Percentiles rank a stretch among this genome's conserved stretches.
Evolutionary conservation across 2,888 invertebrate genomes (phyloP).

Genomic region (Allolobophora icterica): DNA sequence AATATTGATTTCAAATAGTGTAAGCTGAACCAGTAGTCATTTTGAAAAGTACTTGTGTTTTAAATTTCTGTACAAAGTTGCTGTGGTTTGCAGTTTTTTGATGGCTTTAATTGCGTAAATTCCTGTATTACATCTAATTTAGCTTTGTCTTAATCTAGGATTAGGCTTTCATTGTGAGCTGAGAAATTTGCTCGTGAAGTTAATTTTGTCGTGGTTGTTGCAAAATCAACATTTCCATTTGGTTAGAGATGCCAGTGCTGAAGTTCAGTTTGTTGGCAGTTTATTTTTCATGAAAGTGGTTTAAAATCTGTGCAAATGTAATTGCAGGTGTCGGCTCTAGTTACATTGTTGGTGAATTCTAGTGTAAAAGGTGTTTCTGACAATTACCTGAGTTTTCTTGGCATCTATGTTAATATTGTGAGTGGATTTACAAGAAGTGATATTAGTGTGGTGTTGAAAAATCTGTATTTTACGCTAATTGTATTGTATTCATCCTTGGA

Average conservation of each 20-base stretch:
- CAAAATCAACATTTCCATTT: background rate
- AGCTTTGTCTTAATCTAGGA: background rate
- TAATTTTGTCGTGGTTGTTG: background rate
- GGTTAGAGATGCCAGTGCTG: background rate
- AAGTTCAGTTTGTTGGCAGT: background rate
- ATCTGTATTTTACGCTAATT: background rate
- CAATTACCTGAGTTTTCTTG: background rate
- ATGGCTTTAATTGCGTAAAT: slow-evolving; percentile 5
- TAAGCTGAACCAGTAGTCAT: background rate
- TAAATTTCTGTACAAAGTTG: background rate
- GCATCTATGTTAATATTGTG: background rate
- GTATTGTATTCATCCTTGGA: background rate
- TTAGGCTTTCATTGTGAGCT: background rate
- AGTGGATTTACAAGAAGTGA: background rate
- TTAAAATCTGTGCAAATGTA: background rate
- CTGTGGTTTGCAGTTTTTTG: background rate
- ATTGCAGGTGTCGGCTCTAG: background rate
- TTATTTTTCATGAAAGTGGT: background rate
- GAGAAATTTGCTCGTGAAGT: background rate
- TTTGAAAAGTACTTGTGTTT: background rate
- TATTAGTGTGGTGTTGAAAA: background rate
- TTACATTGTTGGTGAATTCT: background rate
- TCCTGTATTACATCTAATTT: background rate
- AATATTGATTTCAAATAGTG: background rate
- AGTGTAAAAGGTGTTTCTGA: background rate